A percentile compares a stretch with the other conserved stretches of the same genome.
These are phyloP conservation scores for Alosa sapidissima DNA, from an alignment of 2,797 vertebrate species.

Conservation along the genomic window DNA sequence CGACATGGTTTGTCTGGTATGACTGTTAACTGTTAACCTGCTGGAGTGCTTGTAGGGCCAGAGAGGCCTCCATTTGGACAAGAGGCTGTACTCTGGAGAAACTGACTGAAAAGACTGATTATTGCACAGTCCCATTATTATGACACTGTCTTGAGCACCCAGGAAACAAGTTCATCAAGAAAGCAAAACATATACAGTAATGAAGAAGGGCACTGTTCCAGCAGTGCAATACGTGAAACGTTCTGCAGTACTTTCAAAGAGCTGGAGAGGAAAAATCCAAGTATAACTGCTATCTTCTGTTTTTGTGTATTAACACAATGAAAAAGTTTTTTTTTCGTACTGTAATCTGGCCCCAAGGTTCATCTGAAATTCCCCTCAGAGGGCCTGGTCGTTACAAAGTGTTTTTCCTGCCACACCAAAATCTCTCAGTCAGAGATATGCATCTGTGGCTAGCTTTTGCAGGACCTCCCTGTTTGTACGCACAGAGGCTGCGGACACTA, in stretches of 20 bases:
- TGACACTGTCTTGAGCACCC: slow-evolving; percentile 66
- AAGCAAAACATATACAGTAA: slow-evolving; percentile 42
- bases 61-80: slow-evolving; percentile 50
- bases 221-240: slow-evolving; percentile 67
- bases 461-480: slow-evolving; percentile 44
- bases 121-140: slow-evolving; percentile 76
- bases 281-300: neutral
- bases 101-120: slow-evolving; percentile 68
- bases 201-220: slow-evolving; percentile 69
- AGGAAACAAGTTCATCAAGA: slow-evolving; percentile 38
- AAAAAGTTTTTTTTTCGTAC: slow-evolving; percentile 11
- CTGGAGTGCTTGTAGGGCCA: slow-evolving; percentile 65
- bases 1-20: slow-evolving; percentile 45
- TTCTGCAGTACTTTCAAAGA: slow-evolving; percentile 32
- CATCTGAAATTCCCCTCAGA: slow-evolving; percentile 46
- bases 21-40: slow-evolving; percentile 36
- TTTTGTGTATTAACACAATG: slow-evolving; percentile 23
- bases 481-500: neutral
- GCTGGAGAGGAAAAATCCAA: slow-evolving; percentile 48
- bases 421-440: slow-evolving; percentile 52
- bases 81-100: slow-evolving; percentile 48
- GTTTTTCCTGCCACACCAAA: slow-evolving; percentile 48
- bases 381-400: slow-evolving; percentile 31
- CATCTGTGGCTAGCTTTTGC: slow-evolving; percentile 41
- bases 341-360: slow-evolving; percentile 32